These are phyloP conservation scores for Microtus montanus DNA, from an alignment of 2,113 vertebrate species.

Conservation along the genomic window DNA sequence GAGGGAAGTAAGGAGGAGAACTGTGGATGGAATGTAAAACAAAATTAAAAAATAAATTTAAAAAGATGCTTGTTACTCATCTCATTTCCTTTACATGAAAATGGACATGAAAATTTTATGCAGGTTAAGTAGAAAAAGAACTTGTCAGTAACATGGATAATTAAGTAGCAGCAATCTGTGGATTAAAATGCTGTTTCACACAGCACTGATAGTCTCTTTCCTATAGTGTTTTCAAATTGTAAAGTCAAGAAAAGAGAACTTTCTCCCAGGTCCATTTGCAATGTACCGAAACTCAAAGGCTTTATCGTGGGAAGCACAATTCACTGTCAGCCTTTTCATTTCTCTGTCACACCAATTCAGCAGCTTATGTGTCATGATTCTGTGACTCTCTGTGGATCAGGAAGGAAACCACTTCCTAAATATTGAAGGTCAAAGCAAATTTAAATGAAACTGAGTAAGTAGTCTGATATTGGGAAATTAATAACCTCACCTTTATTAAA, in stretches of 20 bases:
- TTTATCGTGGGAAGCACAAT: slow-evolving; percentile 12
- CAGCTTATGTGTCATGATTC: slow-evolving; percentile 12
- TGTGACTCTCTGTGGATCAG: slow-evolving; percentile 2
- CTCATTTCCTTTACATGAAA: neutral
- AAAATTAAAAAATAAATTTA: too few relatives aligned
- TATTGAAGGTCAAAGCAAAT: slow-evolving; percentile 39
- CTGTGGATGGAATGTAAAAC: too few relatives aligned
- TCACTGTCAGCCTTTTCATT: neutral
- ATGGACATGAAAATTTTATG: neutral
- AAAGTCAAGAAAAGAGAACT: slow-evolving; percentile 35
- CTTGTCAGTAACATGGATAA: slow-evolving; percentile 3
- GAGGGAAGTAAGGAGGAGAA: too few relatives aligned
- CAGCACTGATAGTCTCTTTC: neutral
- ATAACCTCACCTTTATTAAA: slow-evolving; percentile 44
- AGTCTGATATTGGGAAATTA: slow-evolving; percentile 51
- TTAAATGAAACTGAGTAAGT: slow-evolving; percentile 36
- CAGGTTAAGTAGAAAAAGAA: neutral
- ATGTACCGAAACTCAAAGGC: neutral
- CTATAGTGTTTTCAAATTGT: neutral
- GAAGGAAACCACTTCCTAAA: slow-evolving; percentile 33
- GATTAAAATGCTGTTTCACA: neutral
- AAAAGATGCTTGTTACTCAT: neutral
- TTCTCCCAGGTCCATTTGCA: neutral
- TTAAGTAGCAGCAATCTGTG: neutral
- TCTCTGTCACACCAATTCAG: slow-evolving; percentile 13